Base-by-base conservation (phyloP, 2,797 vertebrate species). In the Poeciliopsis infans region DNA sequence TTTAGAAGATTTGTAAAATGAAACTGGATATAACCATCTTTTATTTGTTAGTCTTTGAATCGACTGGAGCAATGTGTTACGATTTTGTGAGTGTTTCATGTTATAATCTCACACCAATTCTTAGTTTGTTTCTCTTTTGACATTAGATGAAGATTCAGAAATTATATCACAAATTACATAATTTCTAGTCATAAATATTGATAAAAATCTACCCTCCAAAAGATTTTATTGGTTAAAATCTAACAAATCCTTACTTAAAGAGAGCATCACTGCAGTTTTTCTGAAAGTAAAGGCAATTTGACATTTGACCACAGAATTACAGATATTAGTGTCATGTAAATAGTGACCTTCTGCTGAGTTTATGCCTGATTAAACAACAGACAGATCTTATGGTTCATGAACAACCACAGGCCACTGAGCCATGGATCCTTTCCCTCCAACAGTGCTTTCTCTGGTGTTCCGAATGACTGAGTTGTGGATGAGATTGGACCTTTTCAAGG, bases 401-500 rank as follows among this genome's bases (percentile, higher is more conserved):
- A 85, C 86, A 57, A 25, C 79, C 69, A 74, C 64, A 25, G 80
- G 71, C 79, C 81, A 55, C 10, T 55, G n/a, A 75, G 82, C 49
- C 78, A 84, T 25, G 64, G 59, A 79, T 78, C 78, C 28, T 66
- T 76, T 83, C 45, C 39, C 82, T 91, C 85, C 91, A 83, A 45
- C 74, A 84, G 85, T 83, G 91, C 89, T 86, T 92, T 90, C 85
- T 87, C 85, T 86, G 85, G 89, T 81, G 87, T 89, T 94, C 87
- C 77, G 69, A 93, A 87, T 86, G 88, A 95, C 87, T 91, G 83
- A 88, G 87, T 82, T 87, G 90, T 94, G 91, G 87, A 83, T 79
- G 86, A 95, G 87, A 93, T 86, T 87, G 88, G 91, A 88, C 93
- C 90, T 87, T 94, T 95, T 94, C 93, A 93, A 95, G 92, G 94